Evolutionary conservation across 2,888 invertebrate genomes (phyloP), one percentile per base, ranked within the genome.

Genomic region (Horisme vitalbata): DNA sequence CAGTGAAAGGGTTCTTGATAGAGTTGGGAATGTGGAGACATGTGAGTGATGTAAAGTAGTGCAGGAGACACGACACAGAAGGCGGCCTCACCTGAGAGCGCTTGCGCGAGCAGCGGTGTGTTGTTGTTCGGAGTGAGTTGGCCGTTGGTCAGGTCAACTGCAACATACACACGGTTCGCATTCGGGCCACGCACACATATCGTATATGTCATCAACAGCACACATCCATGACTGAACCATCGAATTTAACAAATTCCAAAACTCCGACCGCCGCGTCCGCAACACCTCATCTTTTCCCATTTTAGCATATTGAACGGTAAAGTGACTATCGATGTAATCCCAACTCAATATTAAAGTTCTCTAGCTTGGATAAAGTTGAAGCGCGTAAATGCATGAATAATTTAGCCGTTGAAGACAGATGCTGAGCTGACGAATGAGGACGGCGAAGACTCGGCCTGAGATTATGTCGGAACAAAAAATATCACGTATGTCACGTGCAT

Each of bases 41-140:
- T 49, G 57, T 57, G 32, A 39, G 56, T 55, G 32, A 39, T 38
- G 56, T 58, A 52, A 52, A 53, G 56, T 61, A 56, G 61, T 63
- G 65, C 61, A 60, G 56, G 55, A 59, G 67, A 63, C 57, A 64
- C 62, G 63, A 52, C 54, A 49, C 44, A 56, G 59, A 60, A 55
- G 61, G 68, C 77, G 79, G 77, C 66, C 86, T 88, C 94, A 97
- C 97, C 97, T 95, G 97, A 97, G 91, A 97, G 93, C 83, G 96
- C 96, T 93, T 97, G 97, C 91, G 97, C 97, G 91, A 97, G 94
- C 91, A 97, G 93, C 84, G 97, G 96, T 85, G 96, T 96, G 91
- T 96, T 97, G 94, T 96, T 96, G 93, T 97, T 97, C 90, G 96
- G 96, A 86, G 97, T 97, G 90, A 97, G 94, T 92, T 97, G 97